Base-by-base conservation (phyloP, 1,140 invertebrate species). In the Phymastichus coffea region DNA sequence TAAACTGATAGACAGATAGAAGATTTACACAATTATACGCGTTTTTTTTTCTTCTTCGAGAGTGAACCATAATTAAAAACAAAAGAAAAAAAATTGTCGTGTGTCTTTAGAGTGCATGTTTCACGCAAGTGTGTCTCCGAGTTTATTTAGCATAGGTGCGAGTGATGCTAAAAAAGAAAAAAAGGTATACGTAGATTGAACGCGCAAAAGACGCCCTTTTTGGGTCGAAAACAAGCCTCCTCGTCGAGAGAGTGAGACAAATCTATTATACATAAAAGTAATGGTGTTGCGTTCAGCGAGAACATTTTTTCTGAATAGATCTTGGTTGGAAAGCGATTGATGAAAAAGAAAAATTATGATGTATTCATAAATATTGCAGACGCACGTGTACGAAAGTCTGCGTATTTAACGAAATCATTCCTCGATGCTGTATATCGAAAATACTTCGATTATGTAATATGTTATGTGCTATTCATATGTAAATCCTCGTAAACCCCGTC, bases 361-460 rank as follows among this genome's bases (percentile, higher is more conserved):
- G n/a, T n/a, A n/a, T 52, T 35, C 47, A 46, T 44, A 38, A 47
- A 59, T 55, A 40, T 15, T 53, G n/a, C 57, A 54, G 48, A 41
- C 57, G 30, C 26, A 54, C 43, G 57, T 60, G 51, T 60, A 60
- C 41, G 48, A 52, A 44, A 47, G 57, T 60, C 48, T 60, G 57
- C 53, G 49, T 74, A 75, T 74, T 72, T 66, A 75, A 75, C 70
- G 68, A 43, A 77, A 78, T 77, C 77, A 79, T 79, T 79, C 75
- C 77, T 73, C 70, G 70, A 75, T 66, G 66, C 64, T 75, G 63
- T 77, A 75, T 76, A 77, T 75, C 70, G 67, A 70, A 66, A 70
- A 49, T 74, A 73, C 58, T 72, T 70, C 65, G 69, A 76, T 70
- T 71, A 73, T 71, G 67, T 70, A 76, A 77, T 71, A 63, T 65